These are phyloP conservation scores for Malthinus flaveolus DNA, from an alignment of 2,888 invertebrate genomes.

Conservation along the genomic window DNA sequence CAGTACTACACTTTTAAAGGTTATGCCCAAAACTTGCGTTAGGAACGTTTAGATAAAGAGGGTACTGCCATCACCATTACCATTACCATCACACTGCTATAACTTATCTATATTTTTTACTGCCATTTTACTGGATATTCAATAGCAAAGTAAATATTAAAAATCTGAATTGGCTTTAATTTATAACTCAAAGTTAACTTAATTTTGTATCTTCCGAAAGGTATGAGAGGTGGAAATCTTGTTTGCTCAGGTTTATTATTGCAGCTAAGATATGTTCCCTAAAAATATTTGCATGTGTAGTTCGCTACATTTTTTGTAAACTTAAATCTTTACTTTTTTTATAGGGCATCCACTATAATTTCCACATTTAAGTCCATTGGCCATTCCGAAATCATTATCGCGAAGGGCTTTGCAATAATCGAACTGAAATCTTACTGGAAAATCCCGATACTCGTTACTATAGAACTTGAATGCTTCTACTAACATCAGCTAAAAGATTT, in stretches of 20 bases:
- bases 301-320: not conserved
- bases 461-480: not conserved
- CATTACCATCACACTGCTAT: too few species aligned
- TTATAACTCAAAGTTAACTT: not conserved
- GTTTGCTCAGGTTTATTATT: not conserved
- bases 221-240: not conserved
- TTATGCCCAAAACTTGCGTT: too few species aligned
- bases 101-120: too few species aligned
- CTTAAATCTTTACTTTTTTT: not conserved
- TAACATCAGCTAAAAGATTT: not conserved
- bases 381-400: not conserved
- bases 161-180: not conserved
- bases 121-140: not conserved
- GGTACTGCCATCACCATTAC: too few species aligned
- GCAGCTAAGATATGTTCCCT: not conserved
- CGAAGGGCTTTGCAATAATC: not conserved
- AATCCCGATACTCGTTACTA: not conserved
- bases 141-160: not conserved
- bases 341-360: not conserved
- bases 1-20: too few species aligned
- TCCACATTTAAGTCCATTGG: not conserved
- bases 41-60: too few species aligned
- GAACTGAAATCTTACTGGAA: not conserved
- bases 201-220: not conserved
- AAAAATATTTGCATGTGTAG: too few species aligned